phyloP scores from a whole-genome alignment of 2,113 vertebrate genomes.

The Heterotilapia buettikoferi region DNA sequence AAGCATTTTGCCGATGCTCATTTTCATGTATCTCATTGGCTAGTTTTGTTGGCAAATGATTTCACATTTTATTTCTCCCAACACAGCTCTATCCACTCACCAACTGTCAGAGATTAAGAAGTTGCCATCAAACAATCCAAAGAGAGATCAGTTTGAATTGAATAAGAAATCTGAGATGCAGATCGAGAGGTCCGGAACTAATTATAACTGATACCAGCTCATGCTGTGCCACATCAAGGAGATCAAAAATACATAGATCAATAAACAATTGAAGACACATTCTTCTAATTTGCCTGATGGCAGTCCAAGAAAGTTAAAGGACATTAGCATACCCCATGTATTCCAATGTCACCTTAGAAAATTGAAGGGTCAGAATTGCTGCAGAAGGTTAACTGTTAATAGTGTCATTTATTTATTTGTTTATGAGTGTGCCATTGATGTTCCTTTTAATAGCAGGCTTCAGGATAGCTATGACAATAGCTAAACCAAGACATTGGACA shows the following conservation, averaged over 20 bases:
- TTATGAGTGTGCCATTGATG: not conserved
- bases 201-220: not conserved
- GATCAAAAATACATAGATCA: not conserved
- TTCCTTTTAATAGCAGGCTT: not conserved
- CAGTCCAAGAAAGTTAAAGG: not conserved
- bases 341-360: not conserved
- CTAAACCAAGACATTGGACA: not conserved
- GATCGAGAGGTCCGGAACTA: accelerated
- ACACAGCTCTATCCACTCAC: not conserved
- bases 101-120: not conserved
- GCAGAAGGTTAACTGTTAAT: not conserved
- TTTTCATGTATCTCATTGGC: not conserved
- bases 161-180: not conserved
- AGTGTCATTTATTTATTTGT: not conserved
- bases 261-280: not conserved
- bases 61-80: not conserved
- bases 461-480: not conserved
- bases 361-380: not conserved
- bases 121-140: not conserved
- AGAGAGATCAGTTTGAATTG: not conserved
- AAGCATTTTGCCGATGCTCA: not conserved
- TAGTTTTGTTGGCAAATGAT: not conserved
- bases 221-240: not conserved
- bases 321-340: not conserved
- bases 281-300: not conserved